Percentiles rank a stretch among this genome's conserved stretches.
Conservation (phyloP, 2,113 vertebrate species). For the Cettia cetti region DNA sequence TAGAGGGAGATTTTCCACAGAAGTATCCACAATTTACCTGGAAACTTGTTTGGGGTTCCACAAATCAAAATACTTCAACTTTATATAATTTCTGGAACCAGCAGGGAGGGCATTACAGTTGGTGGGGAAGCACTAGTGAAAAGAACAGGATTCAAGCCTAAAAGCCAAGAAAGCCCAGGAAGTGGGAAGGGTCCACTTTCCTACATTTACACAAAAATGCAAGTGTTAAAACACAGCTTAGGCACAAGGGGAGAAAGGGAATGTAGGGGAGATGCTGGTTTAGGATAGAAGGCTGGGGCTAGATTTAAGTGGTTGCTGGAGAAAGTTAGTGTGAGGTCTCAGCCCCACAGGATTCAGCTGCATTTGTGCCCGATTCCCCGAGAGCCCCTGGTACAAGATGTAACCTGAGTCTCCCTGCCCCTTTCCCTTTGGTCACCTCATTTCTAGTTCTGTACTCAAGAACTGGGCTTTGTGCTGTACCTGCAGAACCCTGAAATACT, state of each 20-base stretch:
- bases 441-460: background rate
- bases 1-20: background rate
- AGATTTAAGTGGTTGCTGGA: background rate
- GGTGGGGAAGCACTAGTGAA: background rate
- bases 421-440: background rate
- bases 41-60: background rate
- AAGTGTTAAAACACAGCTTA: background rate
- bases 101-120: fast-evolving
- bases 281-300: background rate
- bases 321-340: background rate
- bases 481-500: background rate
- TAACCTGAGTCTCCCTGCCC: background rate
- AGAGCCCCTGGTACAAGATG: background rate
- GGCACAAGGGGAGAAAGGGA: background rate
- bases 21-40: background rate
- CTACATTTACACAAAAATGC: background rate
- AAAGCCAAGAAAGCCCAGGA: background rate
- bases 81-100: background rate
- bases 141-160: background rate
- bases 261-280: background rate
- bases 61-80: background rate
- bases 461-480: background rate
- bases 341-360: background rate
- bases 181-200: background rate
- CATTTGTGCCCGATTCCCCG: background rate